phyloP scores from a whole-genome alignment of 2,113 vertebrate species.

The Pelvicachromis taeniatus region DNA sequence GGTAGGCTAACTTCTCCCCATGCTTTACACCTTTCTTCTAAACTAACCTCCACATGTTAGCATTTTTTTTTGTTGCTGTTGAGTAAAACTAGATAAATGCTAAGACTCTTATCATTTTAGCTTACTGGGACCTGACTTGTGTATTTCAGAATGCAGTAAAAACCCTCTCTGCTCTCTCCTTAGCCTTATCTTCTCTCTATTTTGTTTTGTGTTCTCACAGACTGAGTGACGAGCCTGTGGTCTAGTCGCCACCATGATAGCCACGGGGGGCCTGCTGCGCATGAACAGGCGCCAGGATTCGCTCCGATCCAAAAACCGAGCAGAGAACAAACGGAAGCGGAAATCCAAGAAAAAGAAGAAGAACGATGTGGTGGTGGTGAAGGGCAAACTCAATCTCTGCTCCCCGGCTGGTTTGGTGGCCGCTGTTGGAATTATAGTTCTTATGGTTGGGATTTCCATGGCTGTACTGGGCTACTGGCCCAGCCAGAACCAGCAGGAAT shows the following conservation, averaged over 20 bases:
- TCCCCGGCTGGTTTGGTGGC: slow-evolving; percentile 91
- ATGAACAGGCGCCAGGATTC: slow-evolving; percentile 97
- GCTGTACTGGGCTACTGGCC: slow-evolving; percentile 97
- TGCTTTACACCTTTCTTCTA: not conserved
- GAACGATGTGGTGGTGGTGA: slow-evolving; percentile 95
- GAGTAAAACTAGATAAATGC: not conserved
- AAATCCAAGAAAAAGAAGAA: slow-evolving; percentile 93
- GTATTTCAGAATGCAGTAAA: not conserved
- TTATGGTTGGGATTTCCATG: slow-evolving; percentile 90
- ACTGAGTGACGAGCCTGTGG: slow-evolving; percentile 65
- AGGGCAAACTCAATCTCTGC: slow-evolving; percentile 92
- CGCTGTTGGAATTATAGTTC: slow-evolving; percentile 83
- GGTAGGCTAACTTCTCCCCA: not conserved
- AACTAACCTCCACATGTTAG: not conserved
- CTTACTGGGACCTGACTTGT: not conserved
- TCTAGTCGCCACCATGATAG: slow-evolving; percentile 85
- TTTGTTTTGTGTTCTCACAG: slow-evolving; percentile 37
- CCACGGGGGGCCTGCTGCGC: slow-evolving; percentile 95
- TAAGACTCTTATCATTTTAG: not conserved
- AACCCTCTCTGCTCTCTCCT: not conserved
- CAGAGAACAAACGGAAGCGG: slow-evolving; percentile 84
- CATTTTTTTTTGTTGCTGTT: not conserved
- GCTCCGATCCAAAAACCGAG: slow-evolving; percentile 81
- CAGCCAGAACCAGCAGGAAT: slow-evolving; percentile 69
- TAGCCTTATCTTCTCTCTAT: not conserved